A percentile compares a stretch with the other conserved stretches of the same genome.
phyloP scores from a whole-genome alignment of 2,888 invertebrate genomes.

The Cataglyphis cursor region DNA sequence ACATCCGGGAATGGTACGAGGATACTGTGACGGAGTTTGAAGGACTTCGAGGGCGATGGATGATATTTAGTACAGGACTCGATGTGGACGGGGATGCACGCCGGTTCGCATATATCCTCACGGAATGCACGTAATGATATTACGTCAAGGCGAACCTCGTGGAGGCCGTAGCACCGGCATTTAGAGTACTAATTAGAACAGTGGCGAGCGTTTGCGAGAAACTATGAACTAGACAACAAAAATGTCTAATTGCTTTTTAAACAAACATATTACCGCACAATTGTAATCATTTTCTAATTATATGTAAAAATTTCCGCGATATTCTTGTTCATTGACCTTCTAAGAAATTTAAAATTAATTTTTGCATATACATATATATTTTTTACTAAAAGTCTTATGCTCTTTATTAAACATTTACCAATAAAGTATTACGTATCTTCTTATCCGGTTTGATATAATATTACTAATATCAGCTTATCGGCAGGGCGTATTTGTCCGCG shows the following conservation, averaged over 20 bases:
- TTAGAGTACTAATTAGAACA: conserved; percentile 51
- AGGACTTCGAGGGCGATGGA: conserved; percentile 63
- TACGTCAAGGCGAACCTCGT: conserved; percentile 19
- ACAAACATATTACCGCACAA: neutral
- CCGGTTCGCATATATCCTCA: conserved; percentile 19
- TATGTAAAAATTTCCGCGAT: neutral
- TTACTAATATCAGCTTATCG: neutral
- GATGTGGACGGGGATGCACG: conserved; percentile 1
- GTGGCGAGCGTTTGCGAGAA: conserved; percentile 14
- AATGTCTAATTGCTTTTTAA: conserved; percentile 13
- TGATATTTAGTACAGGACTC: conserved; percentile 65
- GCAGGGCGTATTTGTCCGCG: neutral
- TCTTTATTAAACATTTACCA: neutral
- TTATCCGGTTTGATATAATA: neutral
- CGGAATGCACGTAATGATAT: conserved; percentile 50
- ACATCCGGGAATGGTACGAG: conserved; percentile 63
- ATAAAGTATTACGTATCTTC: neutral
- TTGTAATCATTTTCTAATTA: neutral
- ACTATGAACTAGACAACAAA: neutral
- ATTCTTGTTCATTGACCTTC: neutral
- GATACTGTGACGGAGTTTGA: conserved; percentile 72
- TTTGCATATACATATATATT: neutral
- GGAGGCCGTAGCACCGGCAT: conserved; percentile 36
- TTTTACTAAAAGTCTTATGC: neutral
- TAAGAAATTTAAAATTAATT: neutral